Evolutionary conservation across 2,113 vertebrate species (phyloP), one percentile per base, ranked within the genome.

Genomic region (Orcinus orca): DNA sequence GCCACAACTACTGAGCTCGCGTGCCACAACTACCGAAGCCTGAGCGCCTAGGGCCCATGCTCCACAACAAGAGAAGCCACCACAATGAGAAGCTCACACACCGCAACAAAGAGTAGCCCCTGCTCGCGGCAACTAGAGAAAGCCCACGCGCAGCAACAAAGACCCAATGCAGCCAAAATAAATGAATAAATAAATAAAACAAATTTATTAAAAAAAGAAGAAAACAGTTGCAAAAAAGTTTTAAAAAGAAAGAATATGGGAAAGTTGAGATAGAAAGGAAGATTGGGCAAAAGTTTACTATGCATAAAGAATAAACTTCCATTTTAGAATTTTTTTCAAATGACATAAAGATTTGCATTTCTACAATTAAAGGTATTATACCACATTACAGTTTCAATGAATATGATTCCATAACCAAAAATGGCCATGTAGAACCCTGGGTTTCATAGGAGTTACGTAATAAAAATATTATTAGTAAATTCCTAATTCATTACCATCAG

Each of bases 401-500:
- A 12, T 8, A n/a, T 20, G 20, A 84, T 26, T 85, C 29, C 38
- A 8, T 77, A 93, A 82, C 11, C 36, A 50, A 58, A 20, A 53
- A 80, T 20, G 29, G 41, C 33, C 8, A 70, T 8, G 6, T 6
- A n/a, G 21, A 67, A 0, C 14, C 25, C 67, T 38, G 15, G 23
- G 8, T 71, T 63, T 88, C 80, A 70, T 18, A n/a, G 36, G 33
- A 74, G 26, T 47, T 53, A 60, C 29, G 4, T 38, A 44, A 77
- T 65, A 50, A 88, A 97, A 90, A 50, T 38, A 15, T 33, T 82
- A 15, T 44, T 90, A n/a, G 21, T 47, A 50, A 89, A 88, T 63
- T 73, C 23, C 50, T 65, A 47, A 80, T 33, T 67, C 55, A 44
- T 38, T 41, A 18, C 15, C 25, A 3, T n/a, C 86, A 41, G 2